A percentile compares a stretch with the other conserved stretches of the same genome.
Evolutionary conservation across 2,113 vertebrate species (phyloP).

Genomic region (Equus przewalskii): DNA sequence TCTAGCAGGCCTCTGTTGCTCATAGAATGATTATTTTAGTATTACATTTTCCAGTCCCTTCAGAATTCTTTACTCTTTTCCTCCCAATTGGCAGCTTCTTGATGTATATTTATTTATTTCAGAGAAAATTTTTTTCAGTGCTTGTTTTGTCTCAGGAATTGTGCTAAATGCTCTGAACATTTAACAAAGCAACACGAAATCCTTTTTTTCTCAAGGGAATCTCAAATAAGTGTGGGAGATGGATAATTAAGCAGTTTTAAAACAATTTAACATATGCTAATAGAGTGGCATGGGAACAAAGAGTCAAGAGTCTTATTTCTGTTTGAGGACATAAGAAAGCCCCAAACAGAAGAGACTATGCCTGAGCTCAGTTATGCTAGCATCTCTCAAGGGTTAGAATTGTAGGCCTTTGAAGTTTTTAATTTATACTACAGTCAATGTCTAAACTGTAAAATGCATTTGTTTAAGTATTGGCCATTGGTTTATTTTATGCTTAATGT

Average conservation of each 20-base stretch:
- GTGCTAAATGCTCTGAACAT: neutral
- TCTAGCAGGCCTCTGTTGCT: neutral
- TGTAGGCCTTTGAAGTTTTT: neutral
- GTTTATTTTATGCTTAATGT: neutral
- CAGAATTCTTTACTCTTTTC: neutral
- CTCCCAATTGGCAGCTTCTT: accelerated
- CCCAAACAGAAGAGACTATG: neutral
- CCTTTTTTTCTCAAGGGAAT: neutral
- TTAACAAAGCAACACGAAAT: neutral
- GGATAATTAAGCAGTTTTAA: neutral
- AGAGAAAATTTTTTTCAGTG: neutral
- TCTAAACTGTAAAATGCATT: neutral
- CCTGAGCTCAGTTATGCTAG: neutral
- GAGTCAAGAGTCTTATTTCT: neutral
- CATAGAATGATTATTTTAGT: neutral
- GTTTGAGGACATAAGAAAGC: neutral
- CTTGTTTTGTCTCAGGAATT: neutral
- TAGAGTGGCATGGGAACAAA: neutral
- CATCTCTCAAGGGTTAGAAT: neutral
- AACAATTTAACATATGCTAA: neutral
- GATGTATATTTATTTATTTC: neutral
- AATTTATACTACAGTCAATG: neutral
- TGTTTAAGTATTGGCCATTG: neutral
- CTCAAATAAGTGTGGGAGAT: neutral
- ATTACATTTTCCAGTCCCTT: neutral